Base-by-base conservation (phyloP, 2,888 invertebrate genomes). In the Drosophila demipolita region DNA sequence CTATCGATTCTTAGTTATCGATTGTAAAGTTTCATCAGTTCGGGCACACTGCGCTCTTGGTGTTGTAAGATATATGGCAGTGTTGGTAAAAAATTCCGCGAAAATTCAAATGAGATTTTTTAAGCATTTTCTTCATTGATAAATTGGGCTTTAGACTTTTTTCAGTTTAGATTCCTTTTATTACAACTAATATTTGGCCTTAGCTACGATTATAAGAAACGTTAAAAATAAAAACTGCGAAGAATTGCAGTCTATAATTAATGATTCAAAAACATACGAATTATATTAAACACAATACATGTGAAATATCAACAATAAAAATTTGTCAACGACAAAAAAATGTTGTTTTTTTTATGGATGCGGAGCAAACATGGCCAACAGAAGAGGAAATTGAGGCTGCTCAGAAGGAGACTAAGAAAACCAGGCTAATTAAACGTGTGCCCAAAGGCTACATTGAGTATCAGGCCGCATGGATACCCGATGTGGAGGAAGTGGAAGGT, bases 361-460 rank as follows among this genome's bases (percentile, higher is more conserved):
- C 96, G 1, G 99, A 99, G 92, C 99, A 99, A 93, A 99, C 98
- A 1, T 99, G 98, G 98, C 99, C 99, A 0, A 98, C 98, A 20
- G 96, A 96, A 78, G 98, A 98, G 90, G 98, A 99, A 93, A 95
- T 98, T 73, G 95, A 95, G 75, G 95, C 96, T 82, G 96, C 97
- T 17, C 96, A 93, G 66, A 83, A 88, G 55, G 93, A 93, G 66
- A 92, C 92, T 0, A 95, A 95, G 80, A 95, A 95, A 83, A 94
- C 94, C 59, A 96, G 96, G 92, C 94, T 96, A 8, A 96, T 98
- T 23, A 97, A 96, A 89, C 94, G 94, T 79, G 96, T 99, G 12
- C 99, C 99, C 0, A 98, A 98, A 93, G 99, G 99, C 35, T 99
- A 98, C 93, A 99, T 99, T 4, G 97, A 97, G 64, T 99, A 99